Percentiles rank a stretch among this genome's conserved stretches.
These are phyloP conservation scores for Rhinophrynus dorsalis DNA, from an alignment of 2,797 vertebrate species.

Conservation along the genomic window DNA sequence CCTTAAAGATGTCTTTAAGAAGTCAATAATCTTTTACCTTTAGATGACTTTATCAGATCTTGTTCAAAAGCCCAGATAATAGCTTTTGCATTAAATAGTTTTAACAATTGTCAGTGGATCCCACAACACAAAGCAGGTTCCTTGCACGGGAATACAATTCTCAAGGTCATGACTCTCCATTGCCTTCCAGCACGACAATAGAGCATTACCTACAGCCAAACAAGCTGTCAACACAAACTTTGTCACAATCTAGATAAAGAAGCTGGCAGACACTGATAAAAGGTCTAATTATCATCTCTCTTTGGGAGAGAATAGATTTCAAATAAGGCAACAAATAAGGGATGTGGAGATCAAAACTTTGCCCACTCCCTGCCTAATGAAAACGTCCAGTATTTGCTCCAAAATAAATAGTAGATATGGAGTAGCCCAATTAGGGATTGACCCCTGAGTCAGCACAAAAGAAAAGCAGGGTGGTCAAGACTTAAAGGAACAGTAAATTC, in stretches of 20 bases:
- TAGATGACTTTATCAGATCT: slow-evolving; percentile 96
- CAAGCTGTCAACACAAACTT: slow-evolving; percentile 97
- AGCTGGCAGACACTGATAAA: slow-evolving; percentile 91
- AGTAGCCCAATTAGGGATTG: too few relatives aligned
- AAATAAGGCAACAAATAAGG: slow-evolving; percentile 74
- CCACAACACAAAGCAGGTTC: slow-evolving; percentile 86
- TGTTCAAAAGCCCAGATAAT: slow-evolving; percentile 88
- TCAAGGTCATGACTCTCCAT: slow-evolving; percentile 88
- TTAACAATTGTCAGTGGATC: slow-evolving; percentile 84
- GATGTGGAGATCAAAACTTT: too few relatives aligned
- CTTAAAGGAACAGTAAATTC: too few relatives aligned
- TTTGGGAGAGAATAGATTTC: slow-evolving; percentile 80
- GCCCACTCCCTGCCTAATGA: too few relatives aligned
- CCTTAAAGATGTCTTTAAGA: slow-evolving; percentile 92
- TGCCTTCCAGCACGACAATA: slow-evolving; percentile 80
- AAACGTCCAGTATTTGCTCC: too few relatives aligned
- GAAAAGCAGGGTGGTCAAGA: too few relatives aligned
- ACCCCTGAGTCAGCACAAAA: too few relatives aligned
- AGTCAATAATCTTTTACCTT: slow-evolving; percentile 99
- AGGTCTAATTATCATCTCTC: slow-evolving; percentile 80
- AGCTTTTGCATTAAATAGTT: slow-evolving; percentile 89
- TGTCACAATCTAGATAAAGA: slow-evolving; percentile 91
- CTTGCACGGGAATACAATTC: slow-evolving; percentile 81
- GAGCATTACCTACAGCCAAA: slow-evolving; percentile 84
- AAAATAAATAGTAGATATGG: too few relatives aligned